Conservation (phyloP, 2,113 vertebrate genomes). For the Cyanocitta stelleri region DNA sequence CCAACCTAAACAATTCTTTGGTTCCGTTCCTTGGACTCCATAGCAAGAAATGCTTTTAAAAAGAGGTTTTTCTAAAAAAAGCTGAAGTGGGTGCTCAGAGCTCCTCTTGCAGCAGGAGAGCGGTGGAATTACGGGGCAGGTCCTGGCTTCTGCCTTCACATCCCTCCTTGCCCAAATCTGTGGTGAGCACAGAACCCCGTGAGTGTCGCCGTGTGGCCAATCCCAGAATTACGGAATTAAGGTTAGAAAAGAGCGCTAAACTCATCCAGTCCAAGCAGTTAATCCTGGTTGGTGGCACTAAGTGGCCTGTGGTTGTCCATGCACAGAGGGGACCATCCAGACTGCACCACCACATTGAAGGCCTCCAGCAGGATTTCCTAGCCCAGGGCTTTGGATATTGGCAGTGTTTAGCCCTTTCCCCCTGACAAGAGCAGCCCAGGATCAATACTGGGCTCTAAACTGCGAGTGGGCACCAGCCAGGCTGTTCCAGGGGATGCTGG, state of each 20-base stretch:
- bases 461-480: neutral
- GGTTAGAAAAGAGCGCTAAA: neutral
- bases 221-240: neutral
- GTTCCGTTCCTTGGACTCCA: accelerated
- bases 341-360: neutral
- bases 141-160: neutral
- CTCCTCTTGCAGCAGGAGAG: neutral
- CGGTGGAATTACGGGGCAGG: neutral
- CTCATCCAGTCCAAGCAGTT: neutral
- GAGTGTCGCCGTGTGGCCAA: neutral
- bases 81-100: neutral
- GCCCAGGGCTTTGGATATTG: neutral
- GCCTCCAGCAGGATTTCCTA: neutral
- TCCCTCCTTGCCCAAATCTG: neutral
- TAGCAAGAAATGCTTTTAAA: neutral
- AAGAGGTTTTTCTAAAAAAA: too few species aligned
- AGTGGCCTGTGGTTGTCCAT: neutral
- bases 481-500: neutral
- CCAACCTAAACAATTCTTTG: neutral
- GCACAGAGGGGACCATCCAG: neutral
- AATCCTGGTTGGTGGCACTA: neutral
- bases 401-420: neutral
- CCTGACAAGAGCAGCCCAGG: neutral
- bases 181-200: neutral
- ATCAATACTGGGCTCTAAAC: neutral